Conservation (phyloP, 1,140 invertebrate genomes). For the Atta cephalotes region DNA sequence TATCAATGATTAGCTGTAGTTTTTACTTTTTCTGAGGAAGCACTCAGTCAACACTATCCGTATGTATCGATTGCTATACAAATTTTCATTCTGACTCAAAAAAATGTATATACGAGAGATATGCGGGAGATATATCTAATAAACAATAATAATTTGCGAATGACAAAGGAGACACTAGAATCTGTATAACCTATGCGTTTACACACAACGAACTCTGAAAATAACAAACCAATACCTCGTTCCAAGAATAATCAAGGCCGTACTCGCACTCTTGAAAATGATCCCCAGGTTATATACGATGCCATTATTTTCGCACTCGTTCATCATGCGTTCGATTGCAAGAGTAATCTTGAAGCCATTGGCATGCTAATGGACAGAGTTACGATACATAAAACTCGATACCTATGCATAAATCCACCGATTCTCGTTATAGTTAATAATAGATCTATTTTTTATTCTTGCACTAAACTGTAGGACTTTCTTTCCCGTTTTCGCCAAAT, state of each 20-base stretch:
- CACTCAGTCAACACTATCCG: background rate
- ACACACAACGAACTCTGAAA: slow-evolving; percentile 53
- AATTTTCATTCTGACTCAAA: background rate
- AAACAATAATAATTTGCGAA: slow-evolving; percentile 20
- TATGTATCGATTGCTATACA: background rate
- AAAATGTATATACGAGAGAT: background rate
- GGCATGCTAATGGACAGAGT: background rate
- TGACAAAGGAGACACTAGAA: slow-evolving; percentile 16
- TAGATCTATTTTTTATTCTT: too few species aligned
- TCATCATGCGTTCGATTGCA: background rate
- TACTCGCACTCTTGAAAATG: slow-evolving; percentile 56
- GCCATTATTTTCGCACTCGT: slow-evolving; percentile 37
- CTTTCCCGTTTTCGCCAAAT: too few species aligned
- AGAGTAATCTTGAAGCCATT: background rate
- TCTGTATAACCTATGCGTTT: slow-evolving; percentile 31
- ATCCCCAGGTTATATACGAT: slow-evolving; percentile 43
- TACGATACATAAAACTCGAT: background rate
- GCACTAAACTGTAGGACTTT: too few species aligned
- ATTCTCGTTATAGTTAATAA: background rate
- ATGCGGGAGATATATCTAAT: background rate
- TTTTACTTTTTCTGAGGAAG: background rate
- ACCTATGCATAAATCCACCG: background rate
- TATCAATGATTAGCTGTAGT: background rate
- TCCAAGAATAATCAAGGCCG: slow-evolving; percentile 61
- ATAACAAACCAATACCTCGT: slow-evolving; percentile 59